Evolutionary conservation across 1,140 invertebrate genomes (phyloP).

Genomic region (Venustaconcha ellipsiformis): DNA sequence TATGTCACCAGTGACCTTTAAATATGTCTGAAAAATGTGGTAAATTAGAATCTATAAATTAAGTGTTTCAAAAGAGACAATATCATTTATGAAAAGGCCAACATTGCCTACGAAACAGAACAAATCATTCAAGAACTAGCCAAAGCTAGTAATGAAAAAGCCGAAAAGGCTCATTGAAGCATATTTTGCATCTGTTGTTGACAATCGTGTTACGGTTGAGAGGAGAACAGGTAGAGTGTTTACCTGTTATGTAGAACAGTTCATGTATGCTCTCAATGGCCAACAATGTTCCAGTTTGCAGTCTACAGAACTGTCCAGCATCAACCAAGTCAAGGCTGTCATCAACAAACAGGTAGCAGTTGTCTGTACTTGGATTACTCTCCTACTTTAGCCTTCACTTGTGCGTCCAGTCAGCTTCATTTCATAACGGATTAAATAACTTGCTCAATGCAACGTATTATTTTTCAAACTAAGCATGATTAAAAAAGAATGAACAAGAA

Average conservation of each 20-base stretch:
- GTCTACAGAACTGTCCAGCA: constrained; percentile 31
- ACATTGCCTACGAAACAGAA: not conserved
- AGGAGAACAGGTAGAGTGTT: too few species aligned
- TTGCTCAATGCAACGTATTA: too few species aligned
- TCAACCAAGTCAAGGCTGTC: constrained; percentile 34
- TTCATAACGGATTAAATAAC: too few species aligned
- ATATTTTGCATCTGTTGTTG: not conserved
- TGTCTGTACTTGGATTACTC: constrained; percentile 6
- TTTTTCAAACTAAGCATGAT: too few species aligned
- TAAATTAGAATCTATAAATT: too few species aligned
- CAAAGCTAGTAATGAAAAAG: not conserved
- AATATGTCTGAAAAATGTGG: too few species aligned
- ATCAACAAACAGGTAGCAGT: constrained; percentile 27
- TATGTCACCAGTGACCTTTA: too few species aligned
- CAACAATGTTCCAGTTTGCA: constrained; percentile 36
- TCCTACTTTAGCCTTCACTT: constrained; percentile 23
- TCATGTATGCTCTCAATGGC: constrained; percentile 43
- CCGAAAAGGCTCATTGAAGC: not conserved
- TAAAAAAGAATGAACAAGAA: too few species aligned
- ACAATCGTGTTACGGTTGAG: not conserved
- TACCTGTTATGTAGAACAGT: constrained; percentile 40
- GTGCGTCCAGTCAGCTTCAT: constrained; percentile 15
- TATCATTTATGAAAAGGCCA: too few species aligned
- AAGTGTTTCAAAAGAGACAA: too few species aligned
- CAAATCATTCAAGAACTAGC: not conserved